Evolutionary conservation across 1,140 invertebrate genomes (phyloP), one percentile per base, ranked within the genome.

Genomic region (Notospermus geniculatus): DNA sequence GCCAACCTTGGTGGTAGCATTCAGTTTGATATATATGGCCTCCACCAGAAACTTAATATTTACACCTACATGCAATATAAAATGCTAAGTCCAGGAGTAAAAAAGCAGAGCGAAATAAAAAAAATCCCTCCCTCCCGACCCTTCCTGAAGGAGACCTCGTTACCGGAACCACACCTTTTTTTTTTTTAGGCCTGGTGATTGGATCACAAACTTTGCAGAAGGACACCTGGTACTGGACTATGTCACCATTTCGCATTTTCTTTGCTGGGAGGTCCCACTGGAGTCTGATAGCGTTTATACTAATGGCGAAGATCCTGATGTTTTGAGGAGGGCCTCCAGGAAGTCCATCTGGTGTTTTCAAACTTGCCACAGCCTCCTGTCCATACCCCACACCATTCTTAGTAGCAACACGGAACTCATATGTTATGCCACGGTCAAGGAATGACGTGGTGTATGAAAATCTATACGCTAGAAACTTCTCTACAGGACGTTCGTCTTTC

Each of bases 351-450:
- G 94, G 94, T 9, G 93, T 97, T 45, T 88, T 86, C 80, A 93
- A 90, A 68, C 89, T 90, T 71, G 89, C 89, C 0, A 95, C 89
- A 0, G 90, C 89, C 77, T 97, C 93, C 80, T 97, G 93, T 2
- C 95, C 95, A 71, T 89, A 91, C 39, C 93, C 95, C 29, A 96
- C 90, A 59, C 90, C 86, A 83, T 97, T 98, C 71, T 88, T 88
- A 0, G 93, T 95, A 0, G 93, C 89, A 1, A 98, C 88, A 64
- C 93, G 85, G 74, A 97, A 97, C 80, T 98, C 95, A 79, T 98
- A 98, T 64, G 92, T 90, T 0, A 95, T 90, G 0, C 95, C 95
- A 66, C 91, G 68, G 85, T 83, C 83, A 54, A 87, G 68, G 70
- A 87, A 84, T 58, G 82, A 81, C 1, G 89, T 84, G 60, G 84